Base-by-base conservation (phyloP, 2,888 invertebrate genomes). In the Nemapogon koenigi region DNA sequence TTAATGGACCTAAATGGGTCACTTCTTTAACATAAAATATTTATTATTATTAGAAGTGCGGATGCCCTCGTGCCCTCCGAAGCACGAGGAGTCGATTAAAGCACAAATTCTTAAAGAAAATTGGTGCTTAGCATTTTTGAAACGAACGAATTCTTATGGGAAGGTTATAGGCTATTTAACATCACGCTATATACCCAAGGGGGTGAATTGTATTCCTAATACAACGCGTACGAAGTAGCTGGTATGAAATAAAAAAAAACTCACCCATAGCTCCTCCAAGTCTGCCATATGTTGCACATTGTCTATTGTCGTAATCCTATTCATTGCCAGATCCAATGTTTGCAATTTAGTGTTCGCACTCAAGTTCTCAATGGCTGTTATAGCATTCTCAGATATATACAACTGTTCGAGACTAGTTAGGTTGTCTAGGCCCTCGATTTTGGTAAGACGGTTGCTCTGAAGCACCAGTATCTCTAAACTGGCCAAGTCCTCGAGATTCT, bases 241-340 rank as follows among this genome's bases (percentile, higher is more conserved):
- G 10, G 6, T 7, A 10, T 7, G 10, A 22, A 22, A 22, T 7
- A 7, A 22, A 22, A 22, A 7, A 22, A 11, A 28, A 53, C 80
- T 80, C 70, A 96, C 94, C 99, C 99, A 99, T 53, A 99, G 84
- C 67, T 99, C 99, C 56, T 94, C 89, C 45, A 99, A 76, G n/a
- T 87, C 75, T 2, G 50, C 59, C 52, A 99, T 81, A 61, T 91
- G 88, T 8, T 78, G 69, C 8, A 98, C 63, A 59, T 94, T 93
- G 44, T 89, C 85, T 45, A 99, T 87, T 2, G 66, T 75, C 25
- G 86, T 83, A 15, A 99, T 88, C 57, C 87, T 86, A 66, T 99
- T 99, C 49, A 87, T 84, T 0, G 97, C 93, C 49, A 98, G 62
- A 70, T 99, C 99, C 40, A 99, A 69, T 0, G 97, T 97, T 45